Conservation (phyloP, 2,113 vertebrate genomes). For the Meriones unguiculatus region DNA sequence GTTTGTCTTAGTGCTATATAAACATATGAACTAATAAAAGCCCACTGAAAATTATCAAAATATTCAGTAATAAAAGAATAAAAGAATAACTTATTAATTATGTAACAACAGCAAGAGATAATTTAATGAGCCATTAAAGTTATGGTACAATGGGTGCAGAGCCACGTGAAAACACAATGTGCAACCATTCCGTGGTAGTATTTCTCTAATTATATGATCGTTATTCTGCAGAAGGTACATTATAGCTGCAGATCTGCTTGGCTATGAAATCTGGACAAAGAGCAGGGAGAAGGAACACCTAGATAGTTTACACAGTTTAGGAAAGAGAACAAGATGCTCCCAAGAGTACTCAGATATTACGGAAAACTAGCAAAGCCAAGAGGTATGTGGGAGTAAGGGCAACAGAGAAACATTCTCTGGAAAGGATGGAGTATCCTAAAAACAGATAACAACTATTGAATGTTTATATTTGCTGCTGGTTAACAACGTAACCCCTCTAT, state of each 20-base stretch:
- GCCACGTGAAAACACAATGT: neutral
- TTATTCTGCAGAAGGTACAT: neutral
- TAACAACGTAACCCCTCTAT: neutral
- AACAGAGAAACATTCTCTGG: neutral
- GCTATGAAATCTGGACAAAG: neutral
- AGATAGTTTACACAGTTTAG: neutral
- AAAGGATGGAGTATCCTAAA: neutral
- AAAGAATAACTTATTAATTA: slow-evolving; percentile 68
- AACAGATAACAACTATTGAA: neutral
- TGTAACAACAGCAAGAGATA: slow-evolving; percentile 38
- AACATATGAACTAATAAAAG: slow-evolving; percentile 9
- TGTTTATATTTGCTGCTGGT: neutral
- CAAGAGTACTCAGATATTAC: neutral
- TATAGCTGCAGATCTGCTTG: neutral
- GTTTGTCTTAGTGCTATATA: slow-evolving; percentile 11
- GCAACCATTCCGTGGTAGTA: neutral
- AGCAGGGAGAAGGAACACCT: neutral
- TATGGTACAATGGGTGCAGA: slow-evolving; percentile 17
- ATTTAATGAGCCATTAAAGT: slow-evolving; percentile 61
- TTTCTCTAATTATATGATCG: neutral
- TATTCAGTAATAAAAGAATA: slow-evolving; percentile 50
- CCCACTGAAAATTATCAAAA: slow-evolving; percentile 23
- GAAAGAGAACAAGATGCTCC: neutral
- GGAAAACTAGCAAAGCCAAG: neutral
- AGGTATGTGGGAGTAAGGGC: fast-evolving